phyloP scores from a whole-genome alignment of 2,888 invertebrate species.

The Diplolepis rosae region DNA sequence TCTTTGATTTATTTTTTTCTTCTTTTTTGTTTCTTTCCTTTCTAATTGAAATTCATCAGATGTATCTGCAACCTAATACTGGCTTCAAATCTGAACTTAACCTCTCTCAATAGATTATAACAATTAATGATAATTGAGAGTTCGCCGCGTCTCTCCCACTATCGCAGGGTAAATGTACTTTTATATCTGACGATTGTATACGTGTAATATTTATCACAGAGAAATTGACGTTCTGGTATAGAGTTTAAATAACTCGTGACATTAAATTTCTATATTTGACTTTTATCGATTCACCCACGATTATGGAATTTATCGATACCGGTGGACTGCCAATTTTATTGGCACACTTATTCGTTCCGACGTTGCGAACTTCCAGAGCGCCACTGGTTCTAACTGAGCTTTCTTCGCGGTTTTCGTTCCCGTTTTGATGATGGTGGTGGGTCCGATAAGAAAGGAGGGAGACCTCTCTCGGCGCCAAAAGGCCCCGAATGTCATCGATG shows the following conservation, averaged over 20 bases:
- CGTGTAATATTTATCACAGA: neutral
- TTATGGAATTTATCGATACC: neutral
- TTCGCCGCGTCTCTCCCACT: neutral
- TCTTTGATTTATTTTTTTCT: neutral
- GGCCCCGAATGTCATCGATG: neutral
- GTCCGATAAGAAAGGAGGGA: conserved; percentile 9
- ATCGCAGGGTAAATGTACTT: conserved; percentile 30
- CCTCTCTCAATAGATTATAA: neutral
- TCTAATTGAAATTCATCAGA: neutral
- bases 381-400: neutral
- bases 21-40: too few relatives aligned
- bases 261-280: neutral
- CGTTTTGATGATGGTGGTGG: neutral
- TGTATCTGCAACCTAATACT: neutral
- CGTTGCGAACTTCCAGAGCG: conserved; percentile 1
- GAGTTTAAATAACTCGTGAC: neutral
- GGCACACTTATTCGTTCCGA: neutral
- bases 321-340: neutral
- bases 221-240: neutral
- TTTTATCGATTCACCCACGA: neutral
- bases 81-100: neutral
- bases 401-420: conserved; percentile 17
- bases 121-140: neutral
- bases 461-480: neutral
- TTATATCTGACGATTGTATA: neutral